Conservation (phyloP, 2,888 invertebrate genomes). For the Podotricha telesiphe region DNA sequence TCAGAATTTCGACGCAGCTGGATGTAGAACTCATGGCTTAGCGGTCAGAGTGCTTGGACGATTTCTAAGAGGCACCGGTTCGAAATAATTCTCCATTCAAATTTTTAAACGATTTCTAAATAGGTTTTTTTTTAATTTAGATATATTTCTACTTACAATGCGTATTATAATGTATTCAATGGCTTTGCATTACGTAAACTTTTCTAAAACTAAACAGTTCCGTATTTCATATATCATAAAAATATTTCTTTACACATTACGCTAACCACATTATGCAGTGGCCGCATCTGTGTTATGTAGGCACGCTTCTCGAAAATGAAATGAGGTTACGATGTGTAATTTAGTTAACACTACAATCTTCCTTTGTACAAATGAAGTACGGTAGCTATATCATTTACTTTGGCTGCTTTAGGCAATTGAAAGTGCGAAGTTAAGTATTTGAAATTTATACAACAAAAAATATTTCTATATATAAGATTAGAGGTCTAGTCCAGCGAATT, state of each 20-base stretch:
- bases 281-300: conserved; percentile 6
- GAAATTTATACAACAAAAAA: too few relatives aligned
- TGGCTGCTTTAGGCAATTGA: background rate
- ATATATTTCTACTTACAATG: background rate
- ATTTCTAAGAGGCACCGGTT: too few relatives aligned
- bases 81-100: too few relatives aligned
- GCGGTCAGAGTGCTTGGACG: too few relatives aligned
- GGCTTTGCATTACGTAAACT: background rate
- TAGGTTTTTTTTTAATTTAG: too few relatives aligned
- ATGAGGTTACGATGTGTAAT: conserved; percentile 24
- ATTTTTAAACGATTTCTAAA: too few relatives aligned
- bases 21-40: too few relatives aligned
- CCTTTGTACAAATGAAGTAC: conserved; percentile 5
- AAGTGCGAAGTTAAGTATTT: background rate
- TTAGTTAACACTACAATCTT: conserved; percentile 14
- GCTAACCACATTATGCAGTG: background rate
- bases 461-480: background rate
- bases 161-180: background rate
- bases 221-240: conserved; percentile 3
- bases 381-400: background rate
- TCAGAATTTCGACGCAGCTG: too few relatives aligned
- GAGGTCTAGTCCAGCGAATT: background rate
- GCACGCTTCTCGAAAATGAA: conserved; percentile 17
- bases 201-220: conserved; percentile 3
- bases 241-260: conserved; percentile 11